Evolutionary conservation across 2,797 vertebrate species (phyloP).

Genomic region (Coilia nasus): DNA sequence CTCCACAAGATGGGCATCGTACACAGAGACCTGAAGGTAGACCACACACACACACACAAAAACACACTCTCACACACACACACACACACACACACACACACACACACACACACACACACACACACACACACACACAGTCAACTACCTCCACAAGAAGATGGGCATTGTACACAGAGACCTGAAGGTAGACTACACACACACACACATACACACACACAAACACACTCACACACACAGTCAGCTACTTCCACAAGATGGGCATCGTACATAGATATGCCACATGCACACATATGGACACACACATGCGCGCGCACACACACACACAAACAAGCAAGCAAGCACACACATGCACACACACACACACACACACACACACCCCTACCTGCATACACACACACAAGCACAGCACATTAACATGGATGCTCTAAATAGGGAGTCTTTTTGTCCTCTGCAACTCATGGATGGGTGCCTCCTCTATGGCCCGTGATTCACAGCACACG

Average conservation of each 20-base stretch:
- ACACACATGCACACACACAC: not conserved
- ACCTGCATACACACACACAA: not conserved
- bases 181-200: too few relatives aligned
- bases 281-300: not conserved
- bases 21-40: constrained; percentile 94
- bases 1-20: constrained; percentile 95
- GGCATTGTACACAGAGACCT: too few relatives aligned
- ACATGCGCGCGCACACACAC: not conserved
- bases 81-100: not conserved
- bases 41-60: not conserved
- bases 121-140: not conserved
- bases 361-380: not conserved
- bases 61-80: not conserved
- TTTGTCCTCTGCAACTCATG: not conserved
- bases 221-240: not conserved
- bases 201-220: not conserved
- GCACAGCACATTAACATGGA: not conserved
- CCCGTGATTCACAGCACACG: not conserved
- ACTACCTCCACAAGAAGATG: too few relatives aligned
- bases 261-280: too few relatives aligned
- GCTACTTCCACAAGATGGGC: too few relatives aligned
- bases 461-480: not conserved
- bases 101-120: not conserved
- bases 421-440: not conserved
- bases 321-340: not conserved